These are phyloP conservation scores for Lethrus apterus DNA, from an alignment of 1,140 invertebrate genomes.

Conservation along the genomic window DNA sequence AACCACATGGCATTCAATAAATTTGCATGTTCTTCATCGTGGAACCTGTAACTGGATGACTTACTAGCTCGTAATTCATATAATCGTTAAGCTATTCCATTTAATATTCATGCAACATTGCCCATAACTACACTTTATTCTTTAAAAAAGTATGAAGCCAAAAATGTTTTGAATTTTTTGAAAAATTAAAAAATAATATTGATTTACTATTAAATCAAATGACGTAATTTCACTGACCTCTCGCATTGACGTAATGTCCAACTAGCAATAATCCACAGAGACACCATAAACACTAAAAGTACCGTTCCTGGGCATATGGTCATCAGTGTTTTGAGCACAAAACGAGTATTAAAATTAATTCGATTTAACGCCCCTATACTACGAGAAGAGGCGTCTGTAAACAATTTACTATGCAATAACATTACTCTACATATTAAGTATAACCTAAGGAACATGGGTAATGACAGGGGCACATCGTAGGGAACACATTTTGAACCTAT, in stretches of 20 bases:
- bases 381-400: conserved; percentile 94
- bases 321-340: conserved; percentile 99
- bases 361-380: conserved; percentile 96
- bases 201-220: too few species aligned
- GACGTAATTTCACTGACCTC: conserved; percentile 59
- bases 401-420: conserved; percentile 97
- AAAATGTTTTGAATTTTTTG: background rate
- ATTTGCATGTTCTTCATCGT: conserved; percentile 95
- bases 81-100: too few species aligned
- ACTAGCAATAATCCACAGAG: conserved; percentile 97
- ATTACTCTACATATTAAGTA: conserved; percentile 99
- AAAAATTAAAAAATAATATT: too few species aligned
- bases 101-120: too few species aligned
- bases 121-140: too few species aligned
- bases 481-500: conserved; percentile 79
- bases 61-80: too few species aligned
- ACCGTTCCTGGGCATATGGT: conserved; percentile 99
- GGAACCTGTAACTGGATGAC: conserved; percentile 83
- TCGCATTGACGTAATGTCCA: conserved; percentile 98
- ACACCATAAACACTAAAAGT: conserved; percentile 96
- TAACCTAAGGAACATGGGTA: conserved; percentile 98
- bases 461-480: conserved; percentile 90
- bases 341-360: conserved; percentile 99
- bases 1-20: conserved; percentile 98
- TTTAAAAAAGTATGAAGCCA: too few species aligned